Evolutionary conservation across 2,113 vertebrate species (phyloP).

Genomic region (Montifringilla adamsi): DNA sequence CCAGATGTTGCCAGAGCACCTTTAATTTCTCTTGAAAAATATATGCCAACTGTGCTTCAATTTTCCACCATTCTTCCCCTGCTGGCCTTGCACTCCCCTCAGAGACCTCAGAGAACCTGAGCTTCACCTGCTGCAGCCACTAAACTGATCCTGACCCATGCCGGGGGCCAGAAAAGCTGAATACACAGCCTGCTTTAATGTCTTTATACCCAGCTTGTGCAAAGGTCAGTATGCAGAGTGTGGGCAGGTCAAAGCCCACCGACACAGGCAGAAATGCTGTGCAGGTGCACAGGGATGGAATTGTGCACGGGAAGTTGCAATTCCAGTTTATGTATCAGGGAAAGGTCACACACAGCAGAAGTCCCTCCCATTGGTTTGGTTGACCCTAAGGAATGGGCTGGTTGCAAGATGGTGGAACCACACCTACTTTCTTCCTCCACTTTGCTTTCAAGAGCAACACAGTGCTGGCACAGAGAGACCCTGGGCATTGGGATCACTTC

Average conservation of each 20-base stretch:
- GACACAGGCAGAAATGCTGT: not conserved
- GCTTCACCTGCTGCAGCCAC: not conserved
- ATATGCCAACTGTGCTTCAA: not conserved
- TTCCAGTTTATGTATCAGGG: not conserved
- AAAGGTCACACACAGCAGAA: not conserved
- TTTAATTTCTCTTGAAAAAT: not conserved
- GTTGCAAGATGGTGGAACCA: not conserved
- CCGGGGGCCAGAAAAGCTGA: not conserved
- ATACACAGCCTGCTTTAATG: not conserved
- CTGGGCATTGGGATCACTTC: not conserved
- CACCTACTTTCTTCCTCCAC: not conserved
- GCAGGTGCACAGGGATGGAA: not conserved
- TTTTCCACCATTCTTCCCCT: not conserved
- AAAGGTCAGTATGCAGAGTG: not conserved
- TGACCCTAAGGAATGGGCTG: not conserved
- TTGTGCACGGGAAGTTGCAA: not conserved
- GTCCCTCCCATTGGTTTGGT: not conserved
- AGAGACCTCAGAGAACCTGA: not conserved
- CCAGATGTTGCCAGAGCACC: not conserved
- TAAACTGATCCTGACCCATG: not conserved
- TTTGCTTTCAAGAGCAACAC: not conserved
- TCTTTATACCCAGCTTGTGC: not conserved
- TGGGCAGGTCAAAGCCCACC: not conserved
- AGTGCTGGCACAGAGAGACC: not conserved
- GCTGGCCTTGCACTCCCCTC: not conserved